Evolutionary conservation across 2,888 invertebrate species (phyloP), one percentile per base, ranked within the genome.

Genomic region (Aporophyla nigra): DNA sequence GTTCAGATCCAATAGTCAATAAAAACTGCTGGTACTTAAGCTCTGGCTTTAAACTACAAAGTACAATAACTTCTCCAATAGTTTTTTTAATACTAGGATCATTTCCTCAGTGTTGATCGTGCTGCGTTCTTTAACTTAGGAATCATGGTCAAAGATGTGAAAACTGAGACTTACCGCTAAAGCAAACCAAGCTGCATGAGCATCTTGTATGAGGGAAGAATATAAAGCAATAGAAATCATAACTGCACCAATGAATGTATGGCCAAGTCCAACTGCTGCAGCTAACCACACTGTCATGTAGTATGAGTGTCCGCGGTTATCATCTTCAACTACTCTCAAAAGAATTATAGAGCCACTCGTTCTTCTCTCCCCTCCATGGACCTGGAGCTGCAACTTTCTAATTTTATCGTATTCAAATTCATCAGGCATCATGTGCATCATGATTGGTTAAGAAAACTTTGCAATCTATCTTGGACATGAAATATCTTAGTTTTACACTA

Each of bases 171-270:
- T 82, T 40, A 79, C 79, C 33, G 79, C 77, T 51, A 46, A 12
- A 27, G 76, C 54, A 62, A 67, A 79, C 19, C 2, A 5, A 56
- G 14, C 9, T 46, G 51, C 76, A 82, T 79, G 78, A 46, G 0
- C 1, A 2, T 82, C 46, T 46, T 21, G 2, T 10, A 4, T 24
- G 21, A 0, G 43, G 19, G 0, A 0, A 33, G 76, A 82, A 62
- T 54, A 56, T 43, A 76, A 43, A 51, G 19, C 14, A 21, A 62
- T 24, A 16, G 76, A 56, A 40, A 76, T 27, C 27, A 62, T 27
- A 46, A 82, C 62, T 21, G 82, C 78, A 46, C 78, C 76, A 46
- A 82, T 46, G 5, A 79, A 40, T 51, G 24, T 21, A 56, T 79
- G 78, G 21, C n/a, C 2, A 19, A 79, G 21, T 40, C 76, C 78